A percentile compares a stretch with the other conserved stretches of the same genome.
Conservation (phyloP, 2,113 vertebrate genomes). For the Odocoileus virginianus region DNA sequence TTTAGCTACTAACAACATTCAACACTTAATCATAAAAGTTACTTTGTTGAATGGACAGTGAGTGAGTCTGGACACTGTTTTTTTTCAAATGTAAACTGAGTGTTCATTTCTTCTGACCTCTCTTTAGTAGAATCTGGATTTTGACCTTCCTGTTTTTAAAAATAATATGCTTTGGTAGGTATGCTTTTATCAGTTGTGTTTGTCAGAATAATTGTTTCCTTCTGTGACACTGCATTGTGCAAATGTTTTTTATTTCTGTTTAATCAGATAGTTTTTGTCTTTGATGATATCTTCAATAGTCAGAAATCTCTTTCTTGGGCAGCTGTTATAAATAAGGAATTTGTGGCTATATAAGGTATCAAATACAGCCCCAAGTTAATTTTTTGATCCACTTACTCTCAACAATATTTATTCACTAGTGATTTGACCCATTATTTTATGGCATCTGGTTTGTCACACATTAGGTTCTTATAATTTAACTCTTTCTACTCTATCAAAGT, state of each 20-base stretch:
- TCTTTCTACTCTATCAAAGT: not conserved
- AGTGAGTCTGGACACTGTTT: not conserved
- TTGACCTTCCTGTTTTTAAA: slow-evolving; percentile 49
- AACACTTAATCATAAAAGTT: slow-evolving; percentile 22
- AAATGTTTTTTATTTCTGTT: slow-evolving; percentile 59
- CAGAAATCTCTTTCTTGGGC: slow-evolving; percentile 26
- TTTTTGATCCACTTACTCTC: not conserved
- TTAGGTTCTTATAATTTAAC: slow-evolving; percentile 2
- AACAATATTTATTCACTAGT: slow-evolving; percentile 11
- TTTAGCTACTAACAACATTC: slow-evolving; percentile 20
- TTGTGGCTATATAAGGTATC: not conserved
- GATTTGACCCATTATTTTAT: slow-evolving; percentile 12
- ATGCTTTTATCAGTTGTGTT: slow-evolving; percentile 46
- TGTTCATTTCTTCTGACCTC: slow-evolving; percentile 1
- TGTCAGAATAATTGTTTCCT: slow-evolving; percentile 61
- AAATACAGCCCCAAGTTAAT: slow-evolving; percentile 7
- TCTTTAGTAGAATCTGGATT: slow-evolving; percentile 29
- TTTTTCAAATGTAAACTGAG: slow-evolving; percentile 7
- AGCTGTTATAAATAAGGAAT: slow-evolving; percentile 55
- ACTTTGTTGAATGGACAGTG: not conserved
- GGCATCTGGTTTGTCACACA: not conserved
- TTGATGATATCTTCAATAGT: slow-evolving; percentile 37
- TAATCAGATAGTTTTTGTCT: slow-evolving; percentile 60
- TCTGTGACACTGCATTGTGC: slow-evolving; percentile 27
- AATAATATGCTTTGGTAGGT: slow-evolving; percentile 35